Evolutionary conservation across 2,888 invertebrate species (phyloP).

Genomic region (Sarcophaga caerulescens): DNA sequence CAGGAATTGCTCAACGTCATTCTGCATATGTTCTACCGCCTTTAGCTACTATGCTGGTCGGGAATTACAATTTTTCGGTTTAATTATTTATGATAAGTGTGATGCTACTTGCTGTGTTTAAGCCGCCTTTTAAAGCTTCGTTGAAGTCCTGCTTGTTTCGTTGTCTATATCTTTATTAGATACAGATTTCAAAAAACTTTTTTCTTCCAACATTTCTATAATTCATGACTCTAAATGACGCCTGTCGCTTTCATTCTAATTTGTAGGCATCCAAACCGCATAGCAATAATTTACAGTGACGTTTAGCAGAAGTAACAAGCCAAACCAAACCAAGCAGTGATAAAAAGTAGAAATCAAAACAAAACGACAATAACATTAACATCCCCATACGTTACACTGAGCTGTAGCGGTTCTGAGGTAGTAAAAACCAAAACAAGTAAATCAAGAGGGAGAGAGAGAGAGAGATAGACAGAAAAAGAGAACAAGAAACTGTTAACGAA

Average conservation of each 20-base stretch:
- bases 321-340: not conserved
- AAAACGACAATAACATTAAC: not conserved
- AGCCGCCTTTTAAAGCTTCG: too few species aligned
- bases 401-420: not conserved
- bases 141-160: too few species aligned
- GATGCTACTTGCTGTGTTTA: too few species aligned
- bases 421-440: not conserved
- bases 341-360: conserved; percentile 28
- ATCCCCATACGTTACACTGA: not conserved
- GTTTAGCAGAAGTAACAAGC: conserved; percentile 1
- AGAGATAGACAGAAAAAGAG: conserved; percentile 28
- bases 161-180: too few species aligned
- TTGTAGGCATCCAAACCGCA: not conserved
- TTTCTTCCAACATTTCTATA: too few species aligned
- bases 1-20: too few species aligned
- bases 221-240: not conserved
- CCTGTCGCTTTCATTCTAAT: not conserved
- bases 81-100: too few species aligned
- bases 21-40: too few species aligned
- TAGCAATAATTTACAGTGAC: not conserved
- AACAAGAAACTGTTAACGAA: not conserved
- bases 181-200: too few species aligned
- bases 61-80: too few species aligned
- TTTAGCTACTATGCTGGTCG: too few species aligned
- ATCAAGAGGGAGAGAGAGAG: conserved; percentile 29